A percentile compares a stretch with the other conserved stretches of the same genome.
phyloP scores from a whole-genome alignment of 1,140 invertebrate species.

The Pristionchus pacificus region DNA sequence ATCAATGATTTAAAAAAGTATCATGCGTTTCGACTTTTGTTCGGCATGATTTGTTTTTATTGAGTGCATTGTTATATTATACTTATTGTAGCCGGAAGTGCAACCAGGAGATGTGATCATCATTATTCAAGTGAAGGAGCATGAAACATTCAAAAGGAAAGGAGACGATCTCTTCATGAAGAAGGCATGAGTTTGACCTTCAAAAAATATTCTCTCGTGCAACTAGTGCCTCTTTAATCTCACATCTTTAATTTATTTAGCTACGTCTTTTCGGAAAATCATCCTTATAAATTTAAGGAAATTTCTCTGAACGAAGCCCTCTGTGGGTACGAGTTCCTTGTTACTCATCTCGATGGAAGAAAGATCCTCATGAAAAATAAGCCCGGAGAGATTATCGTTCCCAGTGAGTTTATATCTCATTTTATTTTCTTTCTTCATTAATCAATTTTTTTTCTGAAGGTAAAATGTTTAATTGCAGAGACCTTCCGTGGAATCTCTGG shows the following conservation, averaged over 20 bases:
- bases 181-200: constrained; percentile 38
- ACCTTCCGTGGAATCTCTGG: constrained; percentile 60
- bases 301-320: constrained; percentile 63
- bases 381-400: constrained; percentile 72
- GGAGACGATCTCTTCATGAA: constrained; percentile 61
- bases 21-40: too few relatives aligned
- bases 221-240: background rate
- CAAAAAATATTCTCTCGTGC: too few relatives aligned
- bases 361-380: constrained; percentile 71
- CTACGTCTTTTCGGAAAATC: constrained; percentile 3
- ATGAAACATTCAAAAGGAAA: constrained; percentile 59
- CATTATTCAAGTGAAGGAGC: constrained; percentile 62
- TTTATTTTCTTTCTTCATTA: background rate
- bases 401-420: constrained; percentile 55
- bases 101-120: constrained; percentile 64
- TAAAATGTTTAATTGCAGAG: constrained; percentile 41
- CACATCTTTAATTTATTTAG: background rate
- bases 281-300: constrained; percentile 49
- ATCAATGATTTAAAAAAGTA: too few relatives aligned
- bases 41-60: too few relatives aligned
- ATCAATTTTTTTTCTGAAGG: constrained; percentile 3
- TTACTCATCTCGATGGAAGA: constrained; percentile 79
- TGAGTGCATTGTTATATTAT: too few relatives aligned
- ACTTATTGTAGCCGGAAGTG: constrained; percentile 53
- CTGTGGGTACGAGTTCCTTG: constrained; percentile 63